phyloP scores from a whole-genome alignment of 2,113 vertebrate species.

The Felis chaus region DNA sequence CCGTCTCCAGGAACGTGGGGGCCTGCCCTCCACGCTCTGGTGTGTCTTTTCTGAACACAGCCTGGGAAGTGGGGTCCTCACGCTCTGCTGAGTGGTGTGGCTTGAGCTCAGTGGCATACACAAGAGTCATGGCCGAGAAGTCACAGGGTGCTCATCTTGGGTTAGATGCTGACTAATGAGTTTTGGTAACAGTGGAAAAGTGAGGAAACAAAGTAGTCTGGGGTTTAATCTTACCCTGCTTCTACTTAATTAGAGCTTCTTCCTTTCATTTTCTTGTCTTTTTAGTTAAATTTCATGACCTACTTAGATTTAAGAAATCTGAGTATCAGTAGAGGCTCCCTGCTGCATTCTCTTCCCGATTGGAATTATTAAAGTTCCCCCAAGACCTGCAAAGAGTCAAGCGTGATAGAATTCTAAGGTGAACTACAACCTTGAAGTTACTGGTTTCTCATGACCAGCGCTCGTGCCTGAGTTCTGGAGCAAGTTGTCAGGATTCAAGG shows the following conservation, averaged over 20 bases:
- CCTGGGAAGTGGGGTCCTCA: not conserved
- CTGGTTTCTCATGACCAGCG: not conserved
- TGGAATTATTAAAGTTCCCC: not conserved
- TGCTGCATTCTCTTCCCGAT: not conserved
- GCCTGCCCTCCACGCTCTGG: not conserved
- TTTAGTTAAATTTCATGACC: not conserved
- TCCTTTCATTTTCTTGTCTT: not conserved
- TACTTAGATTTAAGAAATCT: not conserved
- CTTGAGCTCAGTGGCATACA: not conserved
- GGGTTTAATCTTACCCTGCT: not conserved
- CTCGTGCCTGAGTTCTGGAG: not conserved
- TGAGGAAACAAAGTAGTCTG: not conserved
- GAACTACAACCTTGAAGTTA: not conserved
- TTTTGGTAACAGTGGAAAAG: not conserved
- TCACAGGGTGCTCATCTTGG: too few relatives aligned
- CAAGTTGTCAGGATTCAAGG: not conserved
- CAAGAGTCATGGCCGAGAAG: not conserved
- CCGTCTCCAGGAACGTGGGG: not conserved
- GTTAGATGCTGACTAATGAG: not conserved
- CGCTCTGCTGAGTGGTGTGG: not conserved
- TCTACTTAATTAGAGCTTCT: not conserved
- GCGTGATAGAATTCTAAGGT: not conserved
- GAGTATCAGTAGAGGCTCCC: not conserved
- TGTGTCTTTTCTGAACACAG: not conserved
- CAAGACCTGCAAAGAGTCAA: not conserved